Evolutionary conservation across 2,113 vertebrate genomes (phyloP).

Genomic region (Sylvietta virens): DNA sequence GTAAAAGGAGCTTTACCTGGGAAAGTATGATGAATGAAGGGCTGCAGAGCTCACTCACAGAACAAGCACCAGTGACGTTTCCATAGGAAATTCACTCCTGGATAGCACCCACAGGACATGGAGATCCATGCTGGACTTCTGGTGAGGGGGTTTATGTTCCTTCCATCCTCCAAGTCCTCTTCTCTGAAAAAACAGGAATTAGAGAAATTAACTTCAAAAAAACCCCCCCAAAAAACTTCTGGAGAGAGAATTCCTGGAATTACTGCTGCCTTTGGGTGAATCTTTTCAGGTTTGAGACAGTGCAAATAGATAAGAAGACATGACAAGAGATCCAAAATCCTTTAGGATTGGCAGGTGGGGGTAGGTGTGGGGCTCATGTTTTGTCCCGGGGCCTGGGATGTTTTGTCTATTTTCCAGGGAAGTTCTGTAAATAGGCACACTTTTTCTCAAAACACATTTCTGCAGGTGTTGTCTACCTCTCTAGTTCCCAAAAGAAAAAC

Average conservation of each 20-base stretch:
- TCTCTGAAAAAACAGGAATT: background rate
- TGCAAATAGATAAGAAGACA: background rate
- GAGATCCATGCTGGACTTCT: background rate
- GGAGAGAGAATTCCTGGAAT: background rate
- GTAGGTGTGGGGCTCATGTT: no score
- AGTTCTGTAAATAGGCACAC: no score
- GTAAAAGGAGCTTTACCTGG: background rate
- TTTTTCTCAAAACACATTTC: no score
- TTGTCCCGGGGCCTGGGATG: no score
- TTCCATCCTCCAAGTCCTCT: background rate
- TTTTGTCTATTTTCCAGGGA: no score
- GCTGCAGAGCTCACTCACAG: fast-evolving
- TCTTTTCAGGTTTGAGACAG: background rate
- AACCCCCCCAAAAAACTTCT: background rate
- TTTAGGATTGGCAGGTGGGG: background rate
- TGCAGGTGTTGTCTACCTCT: no score
- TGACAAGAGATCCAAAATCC: background rate
- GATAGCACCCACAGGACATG: background rate
- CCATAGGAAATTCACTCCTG: background rate
- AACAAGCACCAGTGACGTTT: background rate
- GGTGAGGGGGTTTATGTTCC: fast-evolving
- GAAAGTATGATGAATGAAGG: background rate
- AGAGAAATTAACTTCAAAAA: background rate
- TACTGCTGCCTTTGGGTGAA: background rate
- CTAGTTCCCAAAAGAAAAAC: no score